These are phyloP conservation scores for Acanthurus lineatus DNA, from an alignment of 2,797 vertebrate genomes.

Conservation along the genomic window DNA sequence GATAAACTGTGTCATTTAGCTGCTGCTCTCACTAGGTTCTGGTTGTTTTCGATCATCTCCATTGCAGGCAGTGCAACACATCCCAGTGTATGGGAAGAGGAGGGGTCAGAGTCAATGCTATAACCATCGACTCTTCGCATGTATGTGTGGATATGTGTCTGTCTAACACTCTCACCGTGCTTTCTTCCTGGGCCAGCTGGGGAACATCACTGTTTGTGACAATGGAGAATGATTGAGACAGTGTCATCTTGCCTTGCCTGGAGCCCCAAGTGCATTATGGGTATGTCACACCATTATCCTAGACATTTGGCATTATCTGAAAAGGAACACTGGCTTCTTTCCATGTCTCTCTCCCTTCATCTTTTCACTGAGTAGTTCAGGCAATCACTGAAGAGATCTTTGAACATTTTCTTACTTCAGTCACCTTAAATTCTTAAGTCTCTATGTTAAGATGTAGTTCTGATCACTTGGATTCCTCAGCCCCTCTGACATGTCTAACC, in stretches of 20 bases:
- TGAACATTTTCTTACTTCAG: slow-evolving; percentile 55
- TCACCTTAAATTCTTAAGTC: slow-evolving; percentile 25
- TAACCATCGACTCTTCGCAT: slow-evolving; percentile 49
- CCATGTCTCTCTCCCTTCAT: slow-evolving; percentile 45
- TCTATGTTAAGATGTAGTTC: slow-evolving; percentile 43
- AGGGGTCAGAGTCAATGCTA: slow-evolving; percentile 28
- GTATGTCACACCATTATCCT: slow-evolving; percentile 81
- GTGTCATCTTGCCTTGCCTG: slow-evolving; percentile 74
- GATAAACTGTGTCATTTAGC: slow-evolving; percentile 68
- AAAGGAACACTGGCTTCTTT: slow-evolving; percentile 66
- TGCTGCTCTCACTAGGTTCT: slow-evolving; percentile 54
- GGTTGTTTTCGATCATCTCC: slow-evolving; percentile 56
- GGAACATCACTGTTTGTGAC: slow-evolving; percentile 81
- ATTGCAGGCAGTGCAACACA: slow-evolving; percentile 60
- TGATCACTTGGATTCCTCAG: slow-evolving; percentile 40
- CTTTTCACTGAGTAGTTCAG: slow-evolving; percentile 38
- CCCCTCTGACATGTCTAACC: neutral
- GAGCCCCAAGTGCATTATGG: slow-evolving; percentile 77
- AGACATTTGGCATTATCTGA: slow-evolving; percentile 70
- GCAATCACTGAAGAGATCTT: slow-evolving; percentile 47
- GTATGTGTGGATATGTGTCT: slow-evolving; percentile 21
- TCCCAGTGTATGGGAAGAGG: slow-evolving; percentile 33
- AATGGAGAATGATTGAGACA: slow-evolving; percentile 80
- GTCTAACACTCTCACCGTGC: slow-evolving; percentile 52
- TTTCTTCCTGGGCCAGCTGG: slow-evolving; percentile 77